These are phyloP conservation scores for Psilopogon haemacephalus DNA, from an alignment of 2,113 vertebrate genomes.

Conservation along the genomic window DNA sequence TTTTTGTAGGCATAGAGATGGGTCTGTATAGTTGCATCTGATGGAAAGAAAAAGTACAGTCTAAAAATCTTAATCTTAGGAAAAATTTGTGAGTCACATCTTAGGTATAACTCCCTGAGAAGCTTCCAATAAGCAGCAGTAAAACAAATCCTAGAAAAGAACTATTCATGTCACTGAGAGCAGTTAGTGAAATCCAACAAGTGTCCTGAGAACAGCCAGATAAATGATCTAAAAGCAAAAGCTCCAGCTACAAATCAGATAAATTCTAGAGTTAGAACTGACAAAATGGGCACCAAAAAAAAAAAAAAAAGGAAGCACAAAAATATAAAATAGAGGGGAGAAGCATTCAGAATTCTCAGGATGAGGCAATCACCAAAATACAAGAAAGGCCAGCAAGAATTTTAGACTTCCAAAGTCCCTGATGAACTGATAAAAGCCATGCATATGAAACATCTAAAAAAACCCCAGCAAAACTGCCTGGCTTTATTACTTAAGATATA, in stretches of 20 bases:
- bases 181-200: not conserved
- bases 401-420: not conserved
- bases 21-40: not conserved
- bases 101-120: not conserved
- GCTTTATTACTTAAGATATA: slow-evolving; percentile 5
- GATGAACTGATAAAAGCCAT: not conserved
- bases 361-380: not conserved
- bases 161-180: not conserved
- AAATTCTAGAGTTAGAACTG: not conserved
- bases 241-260: not conserved
- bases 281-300: not conserved
- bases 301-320: not conserved
- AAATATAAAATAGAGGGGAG: not conserved
- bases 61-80: not conserved
- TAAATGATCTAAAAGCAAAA: not conserved
- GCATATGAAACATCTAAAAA: not conserved
- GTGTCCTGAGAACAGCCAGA: not conserved
- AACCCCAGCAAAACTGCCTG: not conserved
- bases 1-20: not conserved
- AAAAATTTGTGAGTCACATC: not conserved
- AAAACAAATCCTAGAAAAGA: not conserved
- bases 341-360: not conserved
- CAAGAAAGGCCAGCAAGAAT: not conserved
- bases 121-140: not conserved
- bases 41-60: not conserved